Evolutionary conservation across 2,113 vertebrate genomes (phyloP).

Genomic region (Dromaius novaehollandiae): DNA sequence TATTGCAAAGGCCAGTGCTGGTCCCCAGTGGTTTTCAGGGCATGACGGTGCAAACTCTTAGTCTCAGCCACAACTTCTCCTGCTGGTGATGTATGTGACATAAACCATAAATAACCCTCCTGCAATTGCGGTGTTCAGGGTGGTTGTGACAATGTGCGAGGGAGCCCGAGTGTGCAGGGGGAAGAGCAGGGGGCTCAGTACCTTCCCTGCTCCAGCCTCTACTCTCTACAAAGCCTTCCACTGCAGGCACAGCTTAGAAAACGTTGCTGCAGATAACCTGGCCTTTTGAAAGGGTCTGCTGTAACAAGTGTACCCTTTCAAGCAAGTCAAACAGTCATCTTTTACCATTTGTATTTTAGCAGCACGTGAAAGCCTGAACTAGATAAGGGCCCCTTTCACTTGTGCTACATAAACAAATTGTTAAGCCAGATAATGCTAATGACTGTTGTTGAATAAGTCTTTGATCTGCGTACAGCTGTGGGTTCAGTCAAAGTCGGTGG

Average conservation of each 20-base stretch:
- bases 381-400: not conserved
- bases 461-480: not conserved
- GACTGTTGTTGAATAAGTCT: not conserved
- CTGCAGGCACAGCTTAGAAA: not conserved
- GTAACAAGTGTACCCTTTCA: not conserved
- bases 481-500: not conserved
- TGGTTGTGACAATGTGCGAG: not conserved
- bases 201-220: not conserved
- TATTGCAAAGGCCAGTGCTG: not conserved
- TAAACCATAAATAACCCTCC: not conserved
- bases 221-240: not conserved
- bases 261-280: not conserved
- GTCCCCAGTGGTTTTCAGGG: not conserved
- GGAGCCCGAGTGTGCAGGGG: rapidly evolving
- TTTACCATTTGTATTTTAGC: not conserved
- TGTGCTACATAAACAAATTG: not conserved
- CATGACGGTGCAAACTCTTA: not conserved
- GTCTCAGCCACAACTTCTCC: not conserved
- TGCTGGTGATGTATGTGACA: not conserved
- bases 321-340: not conserved
- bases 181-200: rapidly evolving
- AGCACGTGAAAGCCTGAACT: not conserved
- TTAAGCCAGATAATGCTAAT: not conserved
- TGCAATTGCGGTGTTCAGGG: not conserved
- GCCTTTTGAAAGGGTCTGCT: not conserved